Evolutionary conservation across 2,797 vertebrate species (phyloP).

Genomic region (Sebastes alutus): DNA sequence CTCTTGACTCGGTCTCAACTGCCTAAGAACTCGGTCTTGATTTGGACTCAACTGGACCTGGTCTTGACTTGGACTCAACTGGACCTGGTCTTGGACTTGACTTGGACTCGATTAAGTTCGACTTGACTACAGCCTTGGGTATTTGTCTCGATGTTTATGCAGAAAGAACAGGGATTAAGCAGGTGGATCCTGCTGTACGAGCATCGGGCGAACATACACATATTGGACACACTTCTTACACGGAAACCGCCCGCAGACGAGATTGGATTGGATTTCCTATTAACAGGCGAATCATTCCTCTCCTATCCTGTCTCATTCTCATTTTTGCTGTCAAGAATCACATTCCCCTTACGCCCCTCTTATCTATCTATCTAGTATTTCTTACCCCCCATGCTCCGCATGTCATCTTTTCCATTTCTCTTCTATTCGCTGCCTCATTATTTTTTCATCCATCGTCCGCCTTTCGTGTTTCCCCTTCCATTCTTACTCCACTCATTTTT

Average conservation of each 20-base stretch:
- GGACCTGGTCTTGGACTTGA: too few relatives aligned
- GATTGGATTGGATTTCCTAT: slow-evolving; percentile 55
- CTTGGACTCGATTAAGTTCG: too few relatives aligned
- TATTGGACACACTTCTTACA: not conserved
- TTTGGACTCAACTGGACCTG: too few relatives aligned
- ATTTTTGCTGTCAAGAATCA: slow-evolving; percentile 13
- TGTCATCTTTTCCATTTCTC: slow-evolving; percentile 9
- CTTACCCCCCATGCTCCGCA: not conserved
- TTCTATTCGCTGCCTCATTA: not conserved
- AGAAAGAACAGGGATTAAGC: not conserved
- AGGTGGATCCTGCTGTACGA: not conserved
- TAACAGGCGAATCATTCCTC: slow-evolving; percentile 30
- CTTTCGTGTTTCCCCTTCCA: slow-evolving; percentile 6
- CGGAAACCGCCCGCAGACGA: slow-evolving; percentile 19
- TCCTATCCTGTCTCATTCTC: slow-evolving; percentile 11
- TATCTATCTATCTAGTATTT: not conserved
- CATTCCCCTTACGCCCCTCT: not conserved
- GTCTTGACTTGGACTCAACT: too few relatives aligned
- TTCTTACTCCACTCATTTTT: not conserved
- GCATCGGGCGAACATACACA: not conserved
- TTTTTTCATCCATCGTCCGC: not conserved
- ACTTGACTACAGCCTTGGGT: too few relatives aligned
- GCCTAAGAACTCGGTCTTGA: too few relatives aligned
- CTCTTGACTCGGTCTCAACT: too few relatives aligned
- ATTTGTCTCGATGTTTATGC: not conserved